Evolutionary conservation across 30 jellyfish, hydroid and myxozoan species (phyloP), one percentile per base, ranked within the genome.

Genomic region (Hydractinia symbiolongicarpus): DNA sequence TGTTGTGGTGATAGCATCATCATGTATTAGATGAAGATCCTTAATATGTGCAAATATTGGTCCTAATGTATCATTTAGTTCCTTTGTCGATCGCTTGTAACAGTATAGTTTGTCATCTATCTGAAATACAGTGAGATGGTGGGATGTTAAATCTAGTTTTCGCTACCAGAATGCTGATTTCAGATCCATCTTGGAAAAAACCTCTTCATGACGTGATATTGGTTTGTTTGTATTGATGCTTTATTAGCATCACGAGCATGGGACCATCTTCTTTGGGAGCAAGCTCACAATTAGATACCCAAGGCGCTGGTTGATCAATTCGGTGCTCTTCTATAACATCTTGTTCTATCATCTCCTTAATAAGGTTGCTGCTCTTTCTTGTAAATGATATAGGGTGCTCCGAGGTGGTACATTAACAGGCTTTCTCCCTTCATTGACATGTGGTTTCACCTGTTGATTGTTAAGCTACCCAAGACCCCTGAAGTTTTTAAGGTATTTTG

Each of bases 221-320:
- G 88, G 91, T 4, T 53, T 44, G 95, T 50, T 73, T 62, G 49
- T 51, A 52, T 19, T 40, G 73, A 16, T n/a, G 93, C 86, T 64
- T 75, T 77, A 77, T 88, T 88, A 4, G 40, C 74, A 6, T 77
- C 17, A 9, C 93, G 86, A 53, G 75, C 53, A 88, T 54, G 69
- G 55, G 20, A 19, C 96, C 96, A 51, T 88, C 93, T 6, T 73
- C 57, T 77, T 82, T 88, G 8, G 94, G 94, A 17, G 58, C 93
- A 0, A 88, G 78, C 11, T 76, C 96, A 4, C 76, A 68, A 72
- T 88, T 88, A 11, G 96, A 76, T 4, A 82, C 53, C 96, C 96
- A 88, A n/a, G 96, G 64, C 14, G 54, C 86, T 54, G 93, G 94
- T 57, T 61, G 51, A 15, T 15, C 82, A 7, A 85, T 85, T 14